phyloP scores from a whole-genome alignment of 2,888 invertebrate genomes.

The Limnephilus rhombicus region DNA sequence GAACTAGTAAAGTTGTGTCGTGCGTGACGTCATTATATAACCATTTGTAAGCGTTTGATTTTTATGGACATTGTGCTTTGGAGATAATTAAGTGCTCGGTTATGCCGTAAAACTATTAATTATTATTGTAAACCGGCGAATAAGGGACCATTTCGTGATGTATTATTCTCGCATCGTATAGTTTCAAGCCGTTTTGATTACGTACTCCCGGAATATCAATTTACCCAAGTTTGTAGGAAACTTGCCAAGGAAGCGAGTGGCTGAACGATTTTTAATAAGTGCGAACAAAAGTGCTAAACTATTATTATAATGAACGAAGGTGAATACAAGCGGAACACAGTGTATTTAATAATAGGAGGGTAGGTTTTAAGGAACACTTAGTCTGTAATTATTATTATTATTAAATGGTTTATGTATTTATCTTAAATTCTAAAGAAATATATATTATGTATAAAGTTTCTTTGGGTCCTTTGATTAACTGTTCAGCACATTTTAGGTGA shows the following conservation, averaged over 20 bases:
- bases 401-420: no score
- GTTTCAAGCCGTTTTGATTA: background rate
- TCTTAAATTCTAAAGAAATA: no score
- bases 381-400: no score
- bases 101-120: background rate
- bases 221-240: background rate
- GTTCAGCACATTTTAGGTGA: no score
- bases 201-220: background rate
- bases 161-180: background rate
- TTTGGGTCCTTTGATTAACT: no score
- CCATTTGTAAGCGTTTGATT: conserved; percentile 28
- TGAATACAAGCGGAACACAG: background rate
- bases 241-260: background rate
- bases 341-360: background rate
- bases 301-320: background rate
- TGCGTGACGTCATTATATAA: conserved; percentile 39
- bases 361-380: background rate
- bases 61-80: conserved; percentile 10
- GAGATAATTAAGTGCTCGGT: background rate
- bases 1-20: conserved; percentile 48
- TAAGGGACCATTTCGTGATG: background rate
- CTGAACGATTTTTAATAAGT: background rate
- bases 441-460: no score
- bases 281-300: background rate
- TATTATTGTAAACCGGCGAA: conserved; percentile 1